A percentile compares a stretch with the other conserved stretches of the same genome.
phyloP scores from a whole-genome alignment of 2,797 vertebrate genomes.

The Allobates femoralis region DNA sequence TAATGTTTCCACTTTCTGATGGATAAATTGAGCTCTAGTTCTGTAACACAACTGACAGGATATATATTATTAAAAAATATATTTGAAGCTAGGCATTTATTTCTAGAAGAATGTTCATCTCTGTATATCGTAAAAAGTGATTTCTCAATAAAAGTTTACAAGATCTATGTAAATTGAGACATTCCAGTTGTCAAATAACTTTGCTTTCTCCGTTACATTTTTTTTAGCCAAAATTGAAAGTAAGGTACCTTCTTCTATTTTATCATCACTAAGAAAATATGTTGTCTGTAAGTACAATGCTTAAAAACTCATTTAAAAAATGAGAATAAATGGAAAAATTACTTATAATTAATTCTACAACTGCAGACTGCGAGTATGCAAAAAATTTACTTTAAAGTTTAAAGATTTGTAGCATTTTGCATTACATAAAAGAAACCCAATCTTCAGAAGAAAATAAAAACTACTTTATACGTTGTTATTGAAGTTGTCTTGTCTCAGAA shows the following conservation, averaged over 20 bases:
- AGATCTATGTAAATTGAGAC: constrained; percentile 22
- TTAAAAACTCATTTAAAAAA: not conserved
- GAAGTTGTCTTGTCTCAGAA: too few relatives aligned
- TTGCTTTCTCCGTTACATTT: not conserved
- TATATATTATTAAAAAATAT: constrained; percentile 52
- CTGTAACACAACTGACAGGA: constrained; percentile 34
- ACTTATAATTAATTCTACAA: not conserved
- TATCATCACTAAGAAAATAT: not conserved
- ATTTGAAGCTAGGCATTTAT: constrained; percentile 35
- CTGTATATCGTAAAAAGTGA: constrained; percentile 19
- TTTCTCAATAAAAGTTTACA: constrained; percentile 42
- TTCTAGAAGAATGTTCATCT: constrained; percentile 30
- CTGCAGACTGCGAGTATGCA: not conserved
- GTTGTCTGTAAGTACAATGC: not conserved
- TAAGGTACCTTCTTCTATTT: not conserved
- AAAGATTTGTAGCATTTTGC: not conserved
- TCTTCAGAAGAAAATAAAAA: not conserved
- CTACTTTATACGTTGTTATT: too few relatives aligned
- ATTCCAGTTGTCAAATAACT: constrained; percentile 17
- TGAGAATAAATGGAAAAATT: not conserved
- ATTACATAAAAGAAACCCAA: not conserved
- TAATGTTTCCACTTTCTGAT: constrained; percentile 20
- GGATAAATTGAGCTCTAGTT: constrained; percentile 31
- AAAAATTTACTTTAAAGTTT: not conserved
- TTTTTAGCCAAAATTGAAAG: not conserved